Conservation (phyloP, 1,140 invertebrate species). For the Probaryconus sp. region DNA sequence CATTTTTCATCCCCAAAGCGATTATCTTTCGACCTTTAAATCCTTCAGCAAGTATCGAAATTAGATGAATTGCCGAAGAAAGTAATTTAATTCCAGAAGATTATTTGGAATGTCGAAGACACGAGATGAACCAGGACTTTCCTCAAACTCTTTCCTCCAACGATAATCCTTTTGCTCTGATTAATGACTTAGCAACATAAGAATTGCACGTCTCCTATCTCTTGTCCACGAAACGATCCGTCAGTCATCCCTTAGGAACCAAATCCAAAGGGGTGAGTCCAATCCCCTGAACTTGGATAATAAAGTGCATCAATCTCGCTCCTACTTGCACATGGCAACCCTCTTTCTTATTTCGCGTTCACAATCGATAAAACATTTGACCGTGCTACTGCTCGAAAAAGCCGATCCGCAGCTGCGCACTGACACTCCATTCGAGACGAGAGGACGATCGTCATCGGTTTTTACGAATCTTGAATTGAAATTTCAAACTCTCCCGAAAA, state of each 20-base stretch:
- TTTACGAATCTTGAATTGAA: not conserved
- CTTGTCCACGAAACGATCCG: slow-evolving; percentile 2
- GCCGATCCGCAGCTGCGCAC: slow-evolving; percentile 59
- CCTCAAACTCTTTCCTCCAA: not conserved
- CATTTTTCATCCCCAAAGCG: no score
- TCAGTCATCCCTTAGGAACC: slow-evolving; percentile 10
- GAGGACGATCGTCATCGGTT: slow-evolving; percentile 39
- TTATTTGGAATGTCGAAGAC: no score
- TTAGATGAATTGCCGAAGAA: not conserved
- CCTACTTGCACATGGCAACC: slow-evolving; percentile 22
- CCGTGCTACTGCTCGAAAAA: slow-evolving; percentile 43
- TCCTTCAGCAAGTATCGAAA: no score
- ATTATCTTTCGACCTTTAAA: no score
- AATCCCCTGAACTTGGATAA: slow-evolving; percentile 22
- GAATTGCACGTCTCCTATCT: slow-evolving; percentile 1
- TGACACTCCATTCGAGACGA: slow-evolving; percentile 18
- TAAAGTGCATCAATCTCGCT: slow-evolving; percentile 27
- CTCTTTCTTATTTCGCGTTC: slow-evolving; percentile 51
- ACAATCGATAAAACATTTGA: slow-evolving; percentile 63
- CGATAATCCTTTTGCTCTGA: slow-evolving; percentile 4
- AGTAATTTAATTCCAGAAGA: slow-evolving; percentile 10
- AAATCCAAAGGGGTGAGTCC: not conserved
- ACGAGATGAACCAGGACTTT: no score
- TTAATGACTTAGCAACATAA: slow-evolving; percentile 7
- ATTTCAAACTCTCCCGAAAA: not conserved